These are phyloP conservation scores for Todus mexicanus DNA, from an alignment of 2,797 vertebrate genomes.

Conservation along the genomic window DNA sequence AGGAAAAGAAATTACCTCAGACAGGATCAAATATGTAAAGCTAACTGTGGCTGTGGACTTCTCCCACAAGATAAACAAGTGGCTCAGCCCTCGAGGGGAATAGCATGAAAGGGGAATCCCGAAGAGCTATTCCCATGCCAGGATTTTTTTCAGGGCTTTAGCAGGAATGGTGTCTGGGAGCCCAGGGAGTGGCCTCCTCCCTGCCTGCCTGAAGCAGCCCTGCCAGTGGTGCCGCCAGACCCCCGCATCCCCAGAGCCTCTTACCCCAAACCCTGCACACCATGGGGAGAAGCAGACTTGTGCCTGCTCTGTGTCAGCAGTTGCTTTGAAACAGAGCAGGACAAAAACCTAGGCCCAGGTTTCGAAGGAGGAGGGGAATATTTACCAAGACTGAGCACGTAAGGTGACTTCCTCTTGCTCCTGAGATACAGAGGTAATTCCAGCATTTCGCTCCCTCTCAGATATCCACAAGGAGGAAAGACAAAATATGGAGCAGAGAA, in stretches of 20 bases:
- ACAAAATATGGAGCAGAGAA: neutral
- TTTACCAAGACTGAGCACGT: neutral
- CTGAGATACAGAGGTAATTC: neutral
- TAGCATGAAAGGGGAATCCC: neutral
- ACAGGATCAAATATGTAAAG: conserved; percentile 54
- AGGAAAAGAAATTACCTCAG: conserved; percentile 53
- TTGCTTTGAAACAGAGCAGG: neutral
- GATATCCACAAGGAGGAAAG: neutral
- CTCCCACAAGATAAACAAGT: conserved; percentile 56
- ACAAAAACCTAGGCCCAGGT: neutral
- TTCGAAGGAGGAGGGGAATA: neutral
- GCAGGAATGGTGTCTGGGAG: neutral
- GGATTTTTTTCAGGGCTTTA: neutral
- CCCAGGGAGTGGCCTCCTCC: neutral
- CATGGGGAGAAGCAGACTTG: rapidly evolving
- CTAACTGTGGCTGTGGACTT: conserved; percentile 20
- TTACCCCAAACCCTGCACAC: neutral
- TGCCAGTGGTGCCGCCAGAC: too few relatives aligned
- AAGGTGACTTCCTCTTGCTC: neutral
- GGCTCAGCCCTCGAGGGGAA: neutral
- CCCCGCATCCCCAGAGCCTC: neutral
- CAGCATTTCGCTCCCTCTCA: neutral
- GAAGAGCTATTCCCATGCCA: neutral
- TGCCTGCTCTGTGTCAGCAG: neutral
- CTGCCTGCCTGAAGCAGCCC: neutral